Percentiles rank a stretch among this genome's conserved stretches.
Conservation (phyloP, 2,888 invertebrate species). For the Deilephila elpenor region DNA sequence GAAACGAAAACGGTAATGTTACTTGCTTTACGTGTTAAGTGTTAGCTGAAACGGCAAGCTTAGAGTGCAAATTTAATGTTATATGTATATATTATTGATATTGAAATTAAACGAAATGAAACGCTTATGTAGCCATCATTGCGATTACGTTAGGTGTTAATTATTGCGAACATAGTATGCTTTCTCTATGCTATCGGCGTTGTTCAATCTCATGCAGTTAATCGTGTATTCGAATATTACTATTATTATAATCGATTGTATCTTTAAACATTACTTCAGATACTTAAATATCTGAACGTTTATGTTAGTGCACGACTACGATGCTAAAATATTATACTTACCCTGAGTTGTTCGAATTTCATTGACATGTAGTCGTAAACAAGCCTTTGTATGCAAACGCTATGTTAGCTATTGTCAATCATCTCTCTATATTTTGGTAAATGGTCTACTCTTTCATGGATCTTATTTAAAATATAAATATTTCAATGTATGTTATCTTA, state of each 20-base stretch:
- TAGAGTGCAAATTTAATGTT: constrained; percentile 24
- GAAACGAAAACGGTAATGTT: constrained; percentile 56
- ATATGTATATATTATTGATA: constrained; percentile 37
- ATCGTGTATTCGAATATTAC: constrained; percentile 32
- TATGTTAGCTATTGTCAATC: neutral
- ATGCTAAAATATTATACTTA: constrained; percentile 9
- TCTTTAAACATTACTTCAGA: constrained; percentile 69
- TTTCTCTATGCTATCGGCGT: constrained; percentile 14
- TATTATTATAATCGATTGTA: constrained; percentile 28
- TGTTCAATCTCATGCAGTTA: neutral
- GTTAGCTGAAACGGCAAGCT: constrained; percentile 49
- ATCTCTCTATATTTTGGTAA: neutral
- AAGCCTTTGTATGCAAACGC: neutral
- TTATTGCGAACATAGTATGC: constrained; percentile 17
- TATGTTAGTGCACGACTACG: constrained; percentile 52
- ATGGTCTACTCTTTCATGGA: neutral
- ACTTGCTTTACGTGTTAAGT: constrained; percentile 72
- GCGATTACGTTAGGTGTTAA: constrained; percentile 24
- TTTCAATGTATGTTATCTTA: constrained; percentile 4
- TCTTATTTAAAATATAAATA: neutral
- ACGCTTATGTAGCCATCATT: constrained; percentile 20
- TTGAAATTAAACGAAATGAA: constrained; percentile 14
- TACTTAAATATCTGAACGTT: constrained; percentile 65
- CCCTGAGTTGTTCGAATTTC: neutral
- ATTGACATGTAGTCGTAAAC: neutral